Percentiles rank a stretch among this genome's conserved stretches.
phyloP scores from a whole-genome alignment of 2,797 vertebrate species.

The Sebastes steindachneri region DNA sequence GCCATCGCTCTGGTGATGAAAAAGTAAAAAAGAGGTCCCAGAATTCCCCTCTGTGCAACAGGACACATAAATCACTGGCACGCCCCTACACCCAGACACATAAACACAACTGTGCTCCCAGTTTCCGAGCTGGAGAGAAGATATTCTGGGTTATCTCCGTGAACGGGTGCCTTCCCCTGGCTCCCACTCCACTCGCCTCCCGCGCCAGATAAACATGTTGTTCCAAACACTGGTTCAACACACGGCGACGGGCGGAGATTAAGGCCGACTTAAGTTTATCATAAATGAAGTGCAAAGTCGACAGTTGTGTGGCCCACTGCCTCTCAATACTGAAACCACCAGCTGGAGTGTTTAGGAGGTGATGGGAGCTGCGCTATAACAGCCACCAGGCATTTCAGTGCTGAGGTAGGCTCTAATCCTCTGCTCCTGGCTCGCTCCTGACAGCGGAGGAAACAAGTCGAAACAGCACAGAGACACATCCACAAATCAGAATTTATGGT shows the following conservation, averaged over 20 bases:
- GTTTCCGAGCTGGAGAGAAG: slow-evolving; percentile 49
- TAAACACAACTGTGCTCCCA: slow-evolving; percentile 48
- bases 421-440: slow-evolving; percentile 62
- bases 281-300: slow-evolving; percentile 79
- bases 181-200: slow-evolving; percentile 58
- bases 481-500: slow-evolving; percentile 62
- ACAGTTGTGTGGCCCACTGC: slow-evolving; percentile 74
- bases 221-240: slow-evolving; percentile 74
- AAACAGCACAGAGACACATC: slow-evolving; percentile 48
- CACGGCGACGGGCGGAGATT: slow-evolving; percentile 68
- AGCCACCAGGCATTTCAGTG: slow-evolving; percentile 66
- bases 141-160: slow-evolving; percentile 69
- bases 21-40: slow-evolving; percentile 27
- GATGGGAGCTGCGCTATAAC: slow-evolving; percentile 55
- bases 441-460: slow-evolving; percentile 51
- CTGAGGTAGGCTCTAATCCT: slow-evolving; percentile 75
- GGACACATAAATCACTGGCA: slow-evolving; percentile 67
- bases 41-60: slow-evolving; percentile 32
- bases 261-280: slow-evolving; percentile 77
- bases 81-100: slow-evolving; percentile 54
- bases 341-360: slow-evolving; percentile 68
- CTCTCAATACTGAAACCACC: slow-evolving; percentile 67
- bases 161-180: slow-evolving; percentile 58
- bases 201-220: slow-evolving; percentile 75
- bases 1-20: slow-evolving; percentile 35